Evolutionary conservation across 2,113 vertebrate species (phyloP).

Genomic region (Tricholaema leucomelas): DNA sequence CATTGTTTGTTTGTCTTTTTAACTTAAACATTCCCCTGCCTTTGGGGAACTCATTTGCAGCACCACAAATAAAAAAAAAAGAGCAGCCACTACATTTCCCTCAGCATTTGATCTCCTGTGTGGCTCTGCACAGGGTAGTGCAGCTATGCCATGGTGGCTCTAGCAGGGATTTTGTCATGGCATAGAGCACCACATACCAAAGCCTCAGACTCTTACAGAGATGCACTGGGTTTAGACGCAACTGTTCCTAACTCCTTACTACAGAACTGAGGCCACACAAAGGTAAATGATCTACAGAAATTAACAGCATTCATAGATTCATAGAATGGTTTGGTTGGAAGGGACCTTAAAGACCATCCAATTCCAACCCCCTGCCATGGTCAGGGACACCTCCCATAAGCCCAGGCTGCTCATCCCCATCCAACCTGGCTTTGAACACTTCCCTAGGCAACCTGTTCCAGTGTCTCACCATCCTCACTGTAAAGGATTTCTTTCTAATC

Average conservation of each 20-base stretch:
- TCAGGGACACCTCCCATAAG: no score
- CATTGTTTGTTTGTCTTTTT: conserved; percentile 50
- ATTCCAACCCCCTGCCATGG: no score
- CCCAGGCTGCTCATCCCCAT: no score
- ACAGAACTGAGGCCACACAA: neutral
- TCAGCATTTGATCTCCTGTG: neutral
- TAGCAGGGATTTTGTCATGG: neutral
- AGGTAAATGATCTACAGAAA: neutral
- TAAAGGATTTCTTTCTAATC: no score
- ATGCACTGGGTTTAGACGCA: neutral
- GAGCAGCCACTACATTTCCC: neutral
- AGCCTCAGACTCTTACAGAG: neutral
- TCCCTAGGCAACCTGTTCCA: no score
- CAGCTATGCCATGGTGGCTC: neutral
- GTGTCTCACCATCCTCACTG: no score
- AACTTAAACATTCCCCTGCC: conserved; percentile 12
- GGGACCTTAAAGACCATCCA: no score
- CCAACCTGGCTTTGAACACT: no score
- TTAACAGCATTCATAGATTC: neutral
- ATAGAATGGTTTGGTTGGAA: no score
- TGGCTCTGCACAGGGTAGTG: neutral
- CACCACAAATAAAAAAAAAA: neutral
- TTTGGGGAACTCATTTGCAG: conserved; percentile 39
- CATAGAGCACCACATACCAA: neutral
- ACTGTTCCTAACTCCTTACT: neutral